Evolutionary conservation across 2,888 invertebrate species (phyloP).

Genomic region (Ypsolopha scabrella): DNA sequence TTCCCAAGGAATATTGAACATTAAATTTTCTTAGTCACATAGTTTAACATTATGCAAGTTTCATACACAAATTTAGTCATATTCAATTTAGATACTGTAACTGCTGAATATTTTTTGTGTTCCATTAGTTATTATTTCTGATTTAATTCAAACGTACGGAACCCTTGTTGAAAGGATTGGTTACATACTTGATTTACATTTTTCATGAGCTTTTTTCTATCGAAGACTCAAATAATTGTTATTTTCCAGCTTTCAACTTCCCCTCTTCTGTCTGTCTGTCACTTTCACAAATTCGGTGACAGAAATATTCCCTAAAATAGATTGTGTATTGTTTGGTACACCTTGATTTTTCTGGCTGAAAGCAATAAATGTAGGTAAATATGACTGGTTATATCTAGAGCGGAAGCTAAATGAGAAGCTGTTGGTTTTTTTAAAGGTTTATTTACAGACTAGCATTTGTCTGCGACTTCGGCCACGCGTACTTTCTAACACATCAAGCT

Average conservation of each 20-base stretch:
- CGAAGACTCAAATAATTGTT: conserved; percentile 35
- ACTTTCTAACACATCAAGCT: too few relatives aligned
- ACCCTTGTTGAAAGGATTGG: conserved; percentile 18
- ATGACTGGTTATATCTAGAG: conserved; percentile 10
- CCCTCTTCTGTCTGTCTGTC: conserved; percentile 19
- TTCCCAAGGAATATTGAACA: too few relatives aligned
- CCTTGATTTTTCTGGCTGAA: conserved; percentile 30
- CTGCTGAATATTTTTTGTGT: too few relatives aligned
- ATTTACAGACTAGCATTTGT: too few relatives aligned
- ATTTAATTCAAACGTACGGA: too few relatives aligned
- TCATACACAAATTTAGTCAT: too few relatives aligned
- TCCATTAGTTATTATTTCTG: too few relatives aligned
- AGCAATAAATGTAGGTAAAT: conserved; percentile 6
- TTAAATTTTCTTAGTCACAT: too few relatives aligned
- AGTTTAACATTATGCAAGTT: too few relatives aligned
- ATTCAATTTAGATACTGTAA: too few relatives aligned
- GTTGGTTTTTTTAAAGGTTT: too few relatives aligned
- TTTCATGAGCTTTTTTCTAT: conserved; percentile 23
- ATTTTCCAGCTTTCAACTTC: conserved; percentile 41
- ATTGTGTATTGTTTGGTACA: background rate
- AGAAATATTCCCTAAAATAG: background rate
- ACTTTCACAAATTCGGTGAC: conserved; percentile 21
- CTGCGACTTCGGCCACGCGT: too few relatives aligned
- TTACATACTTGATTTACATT: conserved; percentile 26
- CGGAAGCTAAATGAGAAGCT: background rate